A percentile compares a stretch with the other conserved stretches of the same genome.
phyloP scores from a whole-genome alignment of 2,797 vertebrate species.

The Arrhamphus sclerolepis region DNA sequence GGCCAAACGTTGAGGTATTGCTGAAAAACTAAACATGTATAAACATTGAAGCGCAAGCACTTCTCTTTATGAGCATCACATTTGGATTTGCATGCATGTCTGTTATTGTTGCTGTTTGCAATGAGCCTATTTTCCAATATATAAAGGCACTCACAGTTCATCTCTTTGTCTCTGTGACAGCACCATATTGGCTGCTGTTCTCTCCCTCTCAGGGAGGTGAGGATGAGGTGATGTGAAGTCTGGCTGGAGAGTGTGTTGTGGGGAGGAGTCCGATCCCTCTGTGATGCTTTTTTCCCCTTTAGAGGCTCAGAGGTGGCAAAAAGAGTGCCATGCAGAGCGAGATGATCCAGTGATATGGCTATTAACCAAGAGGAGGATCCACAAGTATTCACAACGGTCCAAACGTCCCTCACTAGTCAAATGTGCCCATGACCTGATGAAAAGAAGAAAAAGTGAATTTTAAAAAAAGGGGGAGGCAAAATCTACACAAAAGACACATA shows the following conservation, averaged over 20 bases:
- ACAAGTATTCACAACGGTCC: constrained; percentile 23
- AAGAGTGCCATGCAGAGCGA: constrained; percentile 67
- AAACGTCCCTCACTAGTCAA: constrained; percentile 42
- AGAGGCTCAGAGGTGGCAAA: constrained; percentile 59
- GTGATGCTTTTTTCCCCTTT: constrained; percentile 40
- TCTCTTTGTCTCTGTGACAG: constrained; percentile 99
- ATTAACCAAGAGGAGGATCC: constrained; percentile 44
- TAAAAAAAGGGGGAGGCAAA: neutral
- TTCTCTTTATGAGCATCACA: neutral
- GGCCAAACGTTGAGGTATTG: neutral
- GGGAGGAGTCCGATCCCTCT: constrained; percentile 58
- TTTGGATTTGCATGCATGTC: constrained; percentile 10
- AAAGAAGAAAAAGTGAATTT: constrained; percentile 6
- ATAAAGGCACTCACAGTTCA: constrained; percentile 90
- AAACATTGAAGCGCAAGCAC: neutral
- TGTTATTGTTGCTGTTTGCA: constrained; percentile 47
- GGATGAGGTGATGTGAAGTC: constrained; percentile 61
- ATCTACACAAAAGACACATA: neutral
- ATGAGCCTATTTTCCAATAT: constrained; percentile 29
- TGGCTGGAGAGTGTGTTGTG: constrained; percentile 31
- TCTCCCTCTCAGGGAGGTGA: constrained; percentile 79
- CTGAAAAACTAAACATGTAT: neutral
- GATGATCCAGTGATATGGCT: constrained; percentile 41
- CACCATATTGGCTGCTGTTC: constrained; percentile 91
- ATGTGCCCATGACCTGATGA: constrained; percentile 57